These are phyloP conservation scores for Antechinus stuartii DNA, from an alignment of 2,113 vertebrate species.

Conservation along the genomic window DNA sequence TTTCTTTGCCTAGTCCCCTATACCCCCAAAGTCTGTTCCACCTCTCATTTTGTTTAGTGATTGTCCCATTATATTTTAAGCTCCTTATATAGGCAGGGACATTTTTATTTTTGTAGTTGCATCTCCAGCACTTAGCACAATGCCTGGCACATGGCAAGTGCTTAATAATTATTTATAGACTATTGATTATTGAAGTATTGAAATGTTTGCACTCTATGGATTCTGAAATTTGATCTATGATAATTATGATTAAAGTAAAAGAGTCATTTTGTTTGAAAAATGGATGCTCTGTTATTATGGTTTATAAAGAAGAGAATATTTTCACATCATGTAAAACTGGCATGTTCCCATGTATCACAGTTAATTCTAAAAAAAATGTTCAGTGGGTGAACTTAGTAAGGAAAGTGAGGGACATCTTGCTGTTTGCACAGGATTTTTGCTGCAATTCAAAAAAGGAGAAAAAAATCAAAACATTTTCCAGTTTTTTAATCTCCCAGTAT, in stretches of 20 bases:
- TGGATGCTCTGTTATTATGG: constrained; percentile 84
- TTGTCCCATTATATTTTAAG: neutral
- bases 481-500: neutral
- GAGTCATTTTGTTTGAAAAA: constrained; percentile 82
- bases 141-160: neutral
- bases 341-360: constrained; percentile 72
- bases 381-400: constrained; percentile 61
- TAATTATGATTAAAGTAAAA: constrained; percentile 69
- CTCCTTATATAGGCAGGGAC: neutral
- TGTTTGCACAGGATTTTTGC: constrained; percentile 56
- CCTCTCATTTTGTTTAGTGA: neutral
- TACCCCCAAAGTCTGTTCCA: neutral
- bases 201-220: neutral
- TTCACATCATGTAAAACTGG: constrained; percentile 75
- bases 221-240: neutral
- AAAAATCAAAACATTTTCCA: neutral
- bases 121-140: neutral
- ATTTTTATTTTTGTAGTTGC: neutral
- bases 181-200: neutral
- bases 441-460: constrained; percentile 22
- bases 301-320: constrained; percentile 80
- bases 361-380: constrained; percentile 82
- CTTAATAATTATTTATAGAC: neutral
- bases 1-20: neutral
- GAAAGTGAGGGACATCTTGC: constrained; percentile 74